phyloP scores from a whole-genome alignment of 2,797 vertebrate species.

The Leptodactylus fallax region DNA sequence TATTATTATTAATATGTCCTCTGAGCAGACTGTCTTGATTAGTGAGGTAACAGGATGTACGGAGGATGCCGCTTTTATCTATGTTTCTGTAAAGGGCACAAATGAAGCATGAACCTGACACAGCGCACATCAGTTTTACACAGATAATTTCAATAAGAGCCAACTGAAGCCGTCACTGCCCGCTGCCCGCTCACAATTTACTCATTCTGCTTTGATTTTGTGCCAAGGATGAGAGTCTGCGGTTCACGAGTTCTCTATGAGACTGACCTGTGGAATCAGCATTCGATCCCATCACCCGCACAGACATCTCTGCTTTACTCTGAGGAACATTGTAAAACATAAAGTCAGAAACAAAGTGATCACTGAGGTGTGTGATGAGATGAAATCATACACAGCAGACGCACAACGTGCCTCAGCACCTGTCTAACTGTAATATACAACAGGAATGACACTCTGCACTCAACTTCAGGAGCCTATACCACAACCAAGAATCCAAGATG shows the following conservation, averaged over 20 bases:
- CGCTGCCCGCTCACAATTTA: not conserved
- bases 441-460: too few relatives aligned
- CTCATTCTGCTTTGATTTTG: conserved; percentile 20
- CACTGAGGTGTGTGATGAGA: not conserved
- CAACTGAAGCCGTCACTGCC: not conserved
- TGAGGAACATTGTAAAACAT: not conserved
- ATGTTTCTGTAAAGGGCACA: conserved; percentile 1
- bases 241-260: not conserved
- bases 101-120: conserved; percentile 25
- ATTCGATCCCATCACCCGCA: not conserved
- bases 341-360: not conserved
- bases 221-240: conserved; percentile 13
- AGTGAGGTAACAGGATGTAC: not conserved
- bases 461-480: not conserved
- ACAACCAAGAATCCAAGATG: not conserved
- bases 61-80: not conserved
- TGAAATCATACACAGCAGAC: conserved; percentile 1
- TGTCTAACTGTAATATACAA: not conserved
- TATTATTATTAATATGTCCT: conserved; percentile 1
- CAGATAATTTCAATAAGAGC: not conserved
- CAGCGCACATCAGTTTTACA: not conserved
- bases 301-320: not conserved
- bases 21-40: not conserved
- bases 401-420: not conserved
- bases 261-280: not conserved